Base-by-base conservation (phyloP, 2,113 vertebrate genomes). In the Aegotheles bennettii region DNA sequence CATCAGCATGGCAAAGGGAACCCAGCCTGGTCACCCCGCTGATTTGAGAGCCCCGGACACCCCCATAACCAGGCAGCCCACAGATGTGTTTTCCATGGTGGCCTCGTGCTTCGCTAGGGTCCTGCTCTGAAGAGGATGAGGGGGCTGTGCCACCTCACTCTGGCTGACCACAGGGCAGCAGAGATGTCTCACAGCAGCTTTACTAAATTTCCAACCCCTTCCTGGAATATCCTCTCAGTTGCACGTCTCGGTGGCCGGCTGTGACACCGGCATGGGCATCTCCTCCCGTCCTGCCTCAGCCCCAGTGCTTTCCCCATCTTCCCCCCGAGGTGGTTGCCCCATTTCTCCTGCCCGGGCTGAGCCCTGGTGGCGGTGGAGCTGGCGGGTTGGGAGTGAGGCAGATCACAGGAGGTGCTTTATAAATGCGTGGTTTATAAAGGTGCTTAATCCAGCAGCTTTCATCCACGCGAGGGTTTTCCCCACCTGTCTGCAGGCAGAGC, bases 81-180 rank as follows among this genome's bases (percentile, higher is more conserved):
- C 7, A 4, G 67, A 38, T 1, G 7, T 21, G n/a, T 23, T 51
- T 56, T 45, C 60, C 24, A 21, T 18, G 1, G 43, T 19, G 20
- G 21, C 51, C 47, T 69, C 3, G 4, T 3, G n/a, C 70, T 9
- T 16, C 6, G 0, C 0, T 29, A 28, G 42, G 42, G 2, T 36
- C 42, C 3, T 5, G 25, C 56, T 47, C 70, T 0, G 2, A 14
- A 54, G n/a, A 19, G 29, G 56, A 3, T 0, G 10, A 7, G 0
- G 3, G 35, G 40, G 16, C 33, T 0, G 1, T 15, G 73, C 71
- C 35, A 10, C 3, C 36, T 61, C 82, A 5, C 3, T 1, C 36
- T 3, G 24, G 3, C 51, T 18, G 36, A 19, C 24, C 47, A 1
- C 79, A 2, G 64, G 60, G 35, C 43, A 63, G 5, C 0, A 2